These are phyloP conservation scores for Triplophysa tibetana DNA, from an alignment of 2,113 vertebrate species.

Conservation along the genomic window DNA sequence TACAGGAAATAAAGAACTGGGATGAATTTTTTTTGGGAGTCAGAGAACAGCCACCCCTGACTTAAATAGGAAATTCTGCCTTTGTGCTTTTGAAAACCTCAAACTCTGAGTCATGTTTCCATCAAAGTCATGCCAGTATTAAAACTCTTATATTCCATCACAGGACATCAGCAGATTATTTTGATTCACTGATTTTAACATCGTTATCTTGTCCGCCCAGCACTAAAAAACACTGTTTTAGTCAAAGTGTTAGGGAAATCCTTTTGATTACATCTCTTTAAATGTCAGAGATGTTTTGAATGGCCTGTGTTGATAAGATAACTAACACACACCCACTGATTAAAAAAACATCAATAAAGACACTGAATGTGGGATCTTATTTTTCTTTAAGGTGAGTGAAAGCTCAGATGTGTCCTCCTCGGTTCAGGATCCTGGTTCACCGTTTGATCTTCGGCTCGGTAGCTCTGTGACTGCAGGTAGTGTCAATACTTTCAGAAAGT, in stretches of 20 bases:
- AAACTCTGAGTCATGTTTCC: slow-evolving; percentile 7
- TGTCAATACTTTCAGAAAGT: neutral
- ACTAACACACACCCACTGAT: neutral
- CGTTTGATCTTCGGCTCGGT: slow-evolving; percentile 19
- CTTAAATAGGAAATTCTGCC: neutral
- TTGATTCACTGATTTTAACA: neutral
- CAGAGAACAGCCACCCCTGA: neutral
- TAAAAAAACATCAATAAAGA: neutral
- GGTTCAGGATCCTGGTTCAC: slow-evolving; percentile 44
- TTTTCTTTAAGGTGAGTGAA: slow-evolving; percentile 48
- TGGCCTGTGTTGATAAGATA: neutral
- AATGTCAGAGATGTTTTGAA: slow-evolving; percentile 3
- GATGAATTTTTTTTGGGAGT: no score
- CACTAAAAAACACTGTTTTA: slow-evolving; percentile 3
- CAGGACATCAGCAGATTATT: neutral
- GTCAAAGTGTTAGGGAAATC: slow-evolving; percentile 12
- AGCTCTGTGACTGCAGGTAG: slow-evolving; percentile 53
- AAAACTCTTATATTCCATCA: neutral
- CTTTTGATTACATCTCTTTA: neutral
- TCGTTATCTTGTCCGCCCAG: neutral
- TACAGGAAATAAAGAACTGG: no score
- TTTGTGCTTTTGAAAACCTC: neutral
- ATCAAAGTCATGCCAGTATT: neutral
- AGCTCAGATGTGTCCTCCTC: slow-evolving; percentile 33
- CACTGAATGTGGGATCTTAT: neutral